A percentile compares a stretch with the other conserved stretches of the same genome.
phyloP scores from a whole-genome alignment of 2,113 vertebrate genomes.

The Fukomys damarensis region DNA sequence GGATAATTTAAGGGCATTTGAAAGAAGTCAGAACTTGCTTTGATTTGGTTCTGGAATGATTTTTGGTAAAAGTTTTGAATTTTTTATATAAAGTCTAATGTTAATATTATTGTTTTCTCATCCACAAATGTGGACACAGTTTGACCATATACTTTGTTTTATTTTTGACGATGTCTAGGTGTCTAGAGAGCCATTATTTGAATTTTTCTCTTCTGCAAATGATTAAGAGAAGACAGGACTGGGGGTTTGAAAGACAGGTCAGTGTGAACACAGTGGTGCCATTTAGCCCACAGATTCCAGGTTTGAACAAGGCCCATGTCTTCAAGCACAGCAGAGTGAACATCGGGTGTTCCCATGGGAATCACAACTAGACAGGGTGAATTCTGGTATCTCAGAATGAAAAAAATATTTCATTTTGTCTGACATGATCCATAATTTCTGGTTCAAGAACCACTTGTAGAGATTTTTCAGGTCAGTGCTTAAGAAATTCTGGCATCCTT shows the following conservation, averaged over 20 bases:
- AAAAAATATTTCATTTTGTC: neutral
- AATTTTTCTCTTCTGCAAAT: neutral
- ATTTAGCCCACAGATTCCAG: neutral
- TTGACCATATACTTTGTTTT: neutral
- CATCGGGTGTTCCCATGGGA: neutral
- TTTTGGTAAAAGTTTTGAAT: neutral
- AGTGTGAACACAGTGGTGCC: neutral
- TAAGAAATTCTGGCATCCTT: constrained; percentile 42
- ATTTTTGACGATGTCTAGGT: neutral
- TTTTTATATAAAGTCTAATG: neutral
- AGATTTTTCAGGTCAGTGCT: constrained; percentile 6
- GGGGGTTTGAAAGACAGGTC: neutral
- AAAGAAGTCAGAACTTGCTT: neutral
- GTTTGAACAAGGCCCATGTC: neutral
- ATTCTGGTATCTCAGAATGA: neutral
- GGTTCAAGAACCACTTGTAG: neutral
- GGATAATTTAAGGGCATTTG: neutral
- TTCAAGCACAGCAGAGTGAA: neutral
- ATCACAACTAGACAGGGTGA: neutral
- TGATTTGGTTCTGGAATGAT: neutral
- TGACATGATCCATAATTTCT: neutral
- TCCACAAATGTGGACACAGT: neutral
- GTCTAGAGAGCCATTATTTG: neutral
- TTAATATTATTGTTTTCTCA: constrained; percentile 1
- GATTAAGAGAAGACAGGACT: neutral